Evolutionary conservation across 2,113 vertebrate genomes (phyloP), one percentile per base, ranked within the genome.

Genomic region (Pelecanus crispus): DNA sequence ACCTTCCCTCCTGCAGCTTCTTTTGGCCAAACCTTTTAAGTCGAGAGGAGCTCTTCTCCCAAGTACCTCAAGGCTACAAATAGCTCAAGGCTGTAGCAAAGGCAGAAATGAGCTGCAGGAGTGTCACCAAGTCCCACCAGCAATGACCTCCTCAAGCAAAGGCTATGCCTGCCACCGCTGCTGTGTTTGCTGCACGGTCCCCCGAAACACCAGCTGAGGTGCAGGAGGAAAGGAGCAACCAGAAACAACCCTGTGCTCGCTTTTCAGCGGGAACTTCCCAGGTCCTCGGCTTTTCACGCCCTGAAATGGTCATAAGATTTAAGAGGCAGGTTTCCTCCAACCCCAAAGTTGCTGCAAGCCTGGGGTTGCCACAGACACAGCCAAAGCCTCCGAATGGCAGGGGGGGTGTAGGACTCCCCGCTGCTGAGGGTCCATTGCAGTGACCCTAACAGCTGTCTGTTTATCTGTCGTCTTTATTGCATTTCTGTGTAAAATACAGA

Each of bases 401-500:
- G 9, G 6, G 3, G 3, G 17, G 9, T 12, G 18, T 12, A 53
- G 21, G 40, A 45, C 25, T 59, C 24, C 36, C 29, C 1, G 0
- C 21, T 59, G 44, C 56, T 6, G 1, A 56, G 36, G 19, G 32
- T 45, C 50, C 4, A 2, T 8, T 52, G 44, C 32, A 71, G 42
- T 28, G 36, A 82, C 26, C 11, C 19, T 29, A 55, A 84, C 10
- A 94, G 36, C 13, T 47, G 2, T 10, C 47, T 47, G 22, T 26
- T 53, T n/a, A 53, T 11, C 32, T 22, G 20, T 52, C 61, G 19
- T 63, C 40, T 91, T 80, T 44, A 25, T 34, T 79, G 50, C 17
- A 38, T 66, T 92, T 66, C 5, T 0, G 13, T 61, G 68, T 65
- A 47, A 90, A 79, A 65, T 40, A n/a, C 2, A 7, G 9, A 49